A percentile compares a stretch with the other conserved stretches of the same genome.
Evolutionary conservation across 2,797 vertebrate species (phyloP).

Genomic region (Lithobates pipiens): DNA sequence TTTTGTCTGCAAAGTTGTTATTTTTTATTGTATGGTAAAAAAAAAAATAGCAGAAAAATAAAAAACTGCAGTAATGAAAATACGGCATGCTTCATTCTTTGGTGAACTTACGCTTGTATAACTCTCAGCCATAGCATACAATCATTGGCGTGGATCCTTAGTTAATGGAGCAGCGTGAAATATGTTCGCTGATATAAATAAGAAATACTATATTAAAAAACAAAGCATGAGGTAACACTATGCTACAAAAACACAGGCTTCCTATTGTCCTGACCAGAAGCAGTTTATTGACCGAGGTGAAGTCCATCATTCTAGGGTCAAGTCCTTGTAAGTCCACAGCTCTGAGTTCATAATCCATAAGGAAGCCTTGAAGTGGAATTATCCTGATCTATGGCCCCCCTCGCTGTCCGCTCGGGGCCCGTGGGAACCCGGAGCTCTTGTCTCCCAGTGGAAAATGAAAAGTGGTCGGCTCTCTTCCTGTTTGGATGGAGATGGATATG

Average conservation of each 20-base stretch:
- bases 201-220: no score
- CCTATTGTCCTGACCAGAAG: background rate
- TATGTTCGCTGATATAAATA: no score
- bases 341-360: background rate
- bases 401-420: background rate
- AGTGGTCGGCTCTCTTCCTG: conserved; percentile 11
- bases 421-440: conserved; percentile 15
- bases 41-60: no score
- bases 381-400: background rate
- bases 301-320: background rate
- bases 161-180: no score
- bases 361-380: background rate
- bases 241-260: background rate
- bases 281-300: background rate
- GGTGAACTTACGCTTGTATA: no score
- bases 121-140: no score
- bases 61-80: no score
- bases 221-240: no score
- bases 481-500: conserved; percentile 12
- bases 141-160: no score
- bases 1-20: no score
- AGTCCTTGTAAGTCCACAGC: background rate
- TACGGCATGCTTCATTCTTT: no score
- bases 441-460: conserved; percentile 22
- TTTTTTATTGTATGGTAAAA: no score